Evolutionary conservation across 2,888 invertebrate species (phyloP), one percentile per base, ranked within the genome.

Genomic region (Sericinus montela): DNA sequence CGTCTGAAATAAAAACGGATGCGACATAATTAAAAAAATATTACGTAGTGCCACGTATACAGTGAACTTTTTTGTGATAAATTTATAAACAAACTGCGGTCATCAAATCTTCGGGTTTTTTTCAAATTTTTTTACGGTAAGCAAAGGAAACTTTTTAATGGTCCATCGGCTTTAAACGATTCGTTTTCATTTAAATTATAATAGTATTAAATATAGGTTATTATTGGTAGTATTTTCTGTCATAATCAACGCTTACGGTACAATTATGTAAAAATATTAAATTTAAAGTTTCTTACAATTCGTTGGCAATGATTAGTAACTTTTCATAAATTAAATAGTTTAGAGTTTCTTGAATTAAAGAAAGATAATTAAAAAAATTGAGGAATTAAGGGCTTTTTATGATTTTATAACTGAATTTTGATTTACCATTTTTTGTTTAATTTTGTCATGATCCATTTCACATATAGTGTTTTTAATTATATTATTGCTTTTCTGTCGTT

Each of bases 21-120:
- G 51, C 52, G 35, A 56, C 39, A 30, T 29, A 56, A 63, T 62
- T 63, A 62, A 53, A 56, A 60, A 58, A 67, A 66, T 62, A 57
- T 55, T 52, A 39, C 28, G 46, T 35, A 53, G 59, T 57, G 67
- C 64, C 71, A 71, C 77, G 73, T 75, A 74, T 67, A 56, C 48
- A 60, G 70, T 71, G 73, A 57, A 67, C 57, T 65, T 75, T n/a
- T 75, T 75, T 68, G 85, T 85, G 81, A 73, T 74, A 74, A 72
- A 67, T 62, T 63, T 61, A 71, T 3, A 19, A 58, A 49, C 40
- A 28, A 32, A 19, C n/a, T n/a, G 44, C 44, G 37, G 44, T 50
- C 53, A 36, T 48, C 11, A 11, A 37, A 15, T 34, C 19, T 43
- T 50, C 45, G 52, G 52, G 32, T 32, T 48, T 48, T 48, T 64